Evolutionary conservation across 2,797 vertebrate species (phyloP), one percentile per base, ranked within the genome.

Genomic region (Malacoraja senta): DNA sequence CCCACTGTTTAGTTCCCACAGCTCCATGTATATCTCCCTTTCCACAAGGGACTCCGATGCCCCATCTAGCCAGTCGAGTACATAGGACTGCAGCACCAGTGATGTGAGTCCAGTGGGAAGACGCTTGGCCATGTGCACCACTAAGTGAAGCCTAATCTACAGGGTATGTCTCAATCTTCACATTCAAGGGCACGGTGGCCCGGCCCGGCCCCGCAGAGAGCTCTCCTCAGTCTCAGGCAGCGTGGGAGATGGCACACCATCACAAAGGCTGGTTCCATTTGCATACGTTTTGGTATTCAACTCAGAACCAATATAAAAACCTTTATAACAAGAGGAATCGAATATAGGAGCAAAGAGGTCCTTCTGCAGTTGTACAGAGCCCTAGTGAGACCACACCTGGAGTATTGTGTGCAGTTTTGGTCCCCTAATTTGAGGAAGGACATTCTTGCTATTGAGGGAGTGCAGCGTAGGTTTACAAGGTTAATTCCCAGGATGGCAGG

Each of bases 121-220:
- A 88, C 63, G 84, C 63, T 88, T 88, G 84, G 35, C 84, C 84
- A 68, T 68, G n/a, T 88, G 32, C 90, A 76, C 68, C 90, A 76
- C 71, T 44, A 71, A 92, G 71, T 92, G 90, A 92, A 76, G 21
- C 90, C 90, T 92, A 76, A 76, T 76, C 35, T 24, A 26, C 68
- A 76, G 90, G 90, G 90, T 92, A 92, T 6, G 90, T 92, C 90
- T 92, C 29, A 92, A 76, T 92, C 68, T 68, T 88, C 84, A 65
- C 19, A 76, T 92, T 92, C 26, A 92, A 44, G 24, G 90, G 10
- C 26, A 76, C 10, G 13, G 24, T 76, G 71, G 29, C 63, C 21
- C 19, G 24, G n/a, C 38, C 32, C 17, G 12, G 86, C 86, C 84
- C 71, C 17, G n/a, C 38, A 53, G 21, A 6, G 38, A 53, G 90